Evolutionary conservation across 2,888 invertebrate species (phyloP).

Genomic region (Microchrysa polita): DNA sequence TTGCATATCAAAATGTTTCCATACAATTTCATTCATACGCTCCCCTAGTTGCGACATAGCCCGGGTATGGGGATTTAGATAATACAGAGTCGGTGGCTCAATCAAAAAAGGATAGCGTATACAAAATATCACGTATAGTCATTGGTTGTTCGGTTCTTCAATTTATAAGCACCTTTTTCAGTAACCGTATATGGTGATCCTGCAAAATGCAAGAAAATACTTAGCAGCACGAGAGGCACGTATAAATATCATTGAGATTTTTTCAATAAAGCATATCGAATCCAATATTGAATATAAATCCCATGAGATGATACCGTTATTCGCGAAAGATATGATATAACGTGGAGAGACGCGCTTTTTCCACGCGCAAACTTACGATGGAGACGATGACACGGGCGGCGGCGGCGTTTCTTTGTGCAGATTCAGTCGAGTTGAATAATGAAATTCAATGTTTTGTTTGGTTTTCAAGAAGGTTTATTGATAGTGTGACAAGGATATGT

Average conservation of each 20-base stretch:
- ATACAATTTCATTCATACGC: constrained; percentile 43
- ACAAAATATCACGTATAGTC: constrained; percentile 30
- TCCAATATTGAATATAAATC: constrained; percentile 53
- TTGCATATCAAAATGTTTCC: constrained; percentile 45
- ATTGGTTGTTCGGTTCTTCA: constrained; percentile 16
- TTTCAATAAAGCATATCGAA: constrained; percentile 51
- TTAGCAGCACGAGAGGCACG: not conserved
- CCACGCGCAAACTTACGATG: not conserved
- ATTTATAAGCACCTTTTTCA: constrained; percentile 16
- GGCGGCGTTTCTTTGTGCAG: not conserved
- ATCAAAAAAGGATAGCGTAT: constrained; percentile 42
- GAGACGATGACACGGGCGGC: not conserved
- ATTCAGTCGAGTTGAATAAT: constrained; percentile 39
- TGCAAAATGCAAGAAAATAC: not conserved
- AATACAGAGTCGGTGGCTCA: constrained; percentile 32
- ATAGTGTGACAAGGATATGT: not conserved
- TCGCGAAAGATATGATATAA: constrained; percentile 44
- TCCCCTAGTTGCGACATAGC: not conserved
- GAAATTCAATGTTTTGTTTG: constrained; percentile 43
- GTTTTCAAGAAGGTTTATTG: constrained; percentile 25
- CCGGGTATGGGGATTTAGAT: not conserved
- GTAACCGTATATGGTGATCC: constrained; percentile 8
- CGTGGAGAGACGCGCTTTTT: constrained; percentile 16
- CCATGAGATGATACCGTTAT: constrained; percentile 41
- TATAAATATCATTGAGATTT: constrained; percentile 39